Evolutionary conservation across 92 coral and sea anemone genomes (phyloP), one percentile per base, ranked within the genome.

Genomic region (Ricordea florida): DNA sequence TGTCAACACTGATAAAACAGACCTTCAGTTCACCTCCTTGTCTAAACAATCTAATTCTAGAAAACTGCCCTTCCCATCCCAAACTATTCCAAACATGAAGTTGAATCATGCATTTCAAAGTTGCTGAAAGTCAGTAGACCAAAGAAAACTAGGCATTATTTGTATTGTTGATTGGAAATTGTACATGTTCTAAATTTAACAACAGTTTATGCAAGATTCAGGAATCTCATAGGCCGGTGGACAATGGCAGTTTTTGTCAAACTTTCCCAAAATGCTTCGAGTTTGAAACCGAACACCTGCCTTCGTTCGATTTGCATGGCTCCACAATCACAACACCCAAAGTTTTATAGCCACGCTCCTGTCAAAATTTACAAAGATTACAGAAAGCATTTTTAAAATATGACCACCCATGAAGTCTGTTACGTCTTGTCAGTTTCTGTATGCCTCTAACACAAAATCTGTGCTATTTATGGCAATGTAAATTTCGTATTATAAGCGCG

Each of bases 211-310:
- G 46, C 9, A 42, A 25, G 65, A 51, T 43, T 45, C 46, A 64
- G 63, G 55, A 38, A 82, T 55, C 70, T 76, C 55, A 82, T 78
- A 82, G 80, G 89, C 60, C 60, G 51, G 28, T 11, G 62, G 64
- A 91, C 83, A 90, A 66, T 36, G 67, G 84, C 49, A 48, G 56
- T 41, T 77, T 50, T 63, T 63, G 72, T 47, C 74, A 66, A 57
- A 40, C 35, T 55, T 80, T 63, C 85, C 69, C 85, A 83, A 73
- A 73, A 78, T 87, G 82, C 79, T 74, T 51, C 40, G 62, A 52
- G 73, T 66, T 53, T 69, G 79, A 62, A 67, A 42, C 32, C 21
- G 64, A 87, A 81, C 97, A 91, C 97, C 97, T 91, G 97, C 78
- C 71, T 10, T 2, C 4, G 27, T 30, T 26, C 40, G 61, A 85